A percentile compares a stretch with the other conserved stretches of the same genome.
Evolutionary conservation across 2,888 invertebrate genomes (phyloP).

Genomic region (Heterodera filipjevi): DNA sequence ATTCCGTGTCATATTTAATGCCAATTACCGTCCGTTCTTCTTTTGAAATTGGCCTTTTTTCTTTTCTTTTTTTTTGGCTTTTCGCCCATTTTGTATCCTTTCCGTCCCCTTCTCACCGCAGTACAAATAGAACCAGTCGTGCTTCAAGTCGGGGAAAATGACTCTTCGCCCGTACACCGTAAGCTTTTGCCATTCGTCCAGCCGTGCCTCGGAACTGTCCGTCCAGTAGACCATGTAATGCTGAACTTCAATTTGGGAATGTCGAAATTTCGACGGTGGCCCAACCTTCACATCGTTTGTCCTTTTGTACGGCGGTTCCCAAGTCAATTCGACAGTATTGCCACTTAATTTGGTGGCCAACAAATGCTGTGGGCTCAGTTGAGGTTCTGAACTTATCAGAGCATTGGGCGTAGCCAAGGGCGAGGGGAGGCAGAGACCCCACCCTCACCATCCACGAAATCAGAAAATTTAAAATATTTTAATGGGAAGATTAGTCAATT

Average conservation of each 20-base stretch:
- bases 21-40: background rate
- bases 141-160: constrained; percentile 62
- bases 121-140: constrained; percentile 57
- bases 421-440: too few species aligned
- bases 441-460: too few species aligned
- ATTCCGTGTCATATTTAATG: constrained; percentile 36
- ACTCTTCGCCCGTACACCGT: constrained; percentile 59
- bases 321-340: constrained; percentile 60
- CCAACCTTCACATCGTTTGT: constrained; percentile 61
- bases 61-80: too few species aligned
- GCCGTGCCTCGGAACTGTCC: constrained; percentile 58
- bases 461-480: too few species aligned
- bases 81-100: too few species aligned
- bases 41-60: too few species aligned
- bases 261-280: too few species aligned
- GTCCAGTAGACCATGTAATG: constrained; percentile 64
- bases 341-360: constrained; percentile 56
- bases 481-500: too few species aligned
- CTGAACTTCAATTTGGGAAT: too few species aligned
- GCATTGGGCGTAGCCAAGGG: background rate
- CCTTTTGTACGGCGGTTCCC: constrained; percentile 64
- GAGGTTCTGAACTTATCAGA: constrained; percentile 55
- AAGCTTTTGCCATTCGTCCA: constrained; percentile 62
- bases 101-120: constrained; percentile 5
- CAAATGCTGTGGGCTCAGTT: constrained; percentile 63